Evolutionary conservation across 2,113 vertebrate species (phyloP), one percentile per base, ranked within the genome.

Genomic region (Phoxinus phoxinus): DNA sequence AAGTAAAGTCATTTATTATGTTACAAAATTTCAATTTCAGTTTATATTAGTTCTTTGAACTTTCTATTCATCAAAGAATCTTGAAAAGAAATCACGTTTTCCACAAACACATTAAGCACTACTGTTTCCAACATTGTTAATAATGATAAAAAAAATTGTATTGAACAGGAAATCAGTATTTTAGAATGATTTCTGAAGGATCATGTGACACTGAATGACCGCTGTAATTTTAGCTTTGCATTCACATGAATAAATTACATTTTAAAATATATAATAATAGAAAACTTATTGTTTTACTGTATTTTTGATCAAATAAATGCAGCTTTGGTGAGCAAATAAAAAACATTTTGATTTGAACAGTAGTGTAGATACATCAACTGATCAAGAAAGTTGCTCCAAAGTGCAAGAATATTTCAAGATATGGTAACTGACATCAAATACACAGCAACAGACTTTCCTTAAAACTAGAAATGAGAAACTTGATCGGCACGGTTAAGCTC

Each of bases 401-500:
- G 76, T 44, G n/a, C 61, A 12, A 23, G 6, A 11, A 27, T 13
- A 63, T 61, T 41, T 63, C 23, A 80, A 12, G 13, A 44, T 27
- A 17, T 7, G 6, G 32, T 17, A 63, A 41, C 12, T 79, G 8
- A 12, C 37, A 65, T 80, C 58, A 80, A 65, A 63, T 4, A 27
- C n/a, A 19, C 35, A 58, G 23, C 51, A 78, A 58, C 9, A n/a
- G n/a, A 27, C 30, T 79, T 79, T 37, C 53, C 56, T 59, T 15
- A 27, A 30, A 63, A 11, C 9, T 27, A 63, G n/a, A 46, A 79
- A 79, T 58, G 51, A 58, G 27, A n/a, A 6, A 61, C 13, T 46
- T 27, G 37, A 65, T 30, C 17, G 58, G 58, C 58, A 81, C 10
- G 2, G 37, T 27, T 81, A 12, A 81, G n/a, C 78, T 81, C 78